Base-by-base conservation (phyloP, 2,888 invertebrate genomes). In the Physocephala rufipes region DNA sequence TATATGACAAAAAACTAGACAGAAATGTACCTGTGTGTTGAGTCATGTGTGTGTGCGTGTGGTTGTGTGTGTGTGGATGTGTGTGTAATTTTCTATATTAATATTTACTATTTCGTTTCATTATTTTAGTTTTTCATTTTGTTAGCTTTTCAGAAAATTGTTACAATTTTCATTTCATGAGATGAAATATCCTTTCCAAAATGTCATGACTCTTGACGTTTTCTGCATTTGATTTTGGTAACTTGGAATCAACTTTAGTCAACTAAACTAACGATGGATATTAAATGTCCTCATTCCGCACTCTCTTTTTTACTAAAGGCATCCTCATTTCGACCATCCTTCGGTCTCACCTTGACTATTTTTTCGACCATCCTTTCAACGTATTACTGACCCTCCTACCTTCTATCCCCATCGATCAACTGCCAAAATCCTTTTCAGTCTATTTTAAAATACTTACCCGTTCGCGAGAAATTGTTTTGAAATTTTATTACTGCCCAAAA, bases 401-500 rank as follows among this genome's bases (percentile, higher is more conserved):
- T n/a, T 19, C 15, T n/a, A 3, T 19, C n/a, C 19, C 9, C 49
- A 49, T 3, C 49, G 3, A 49, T 19, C 49, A 4, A 15, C 49
- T n/a, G n/a, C n/a, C n/a, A n/a, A n/a, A n/a, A 49, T 49, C 49
- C 19, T n/a, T n/a, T 49, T 49, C 49, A 16, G 5, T 19, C 61
- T n/a, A n/a, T 15, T 61, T 21, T 21, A 30, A 2, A 16, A 16
- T 30, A 4, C n/a, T 24, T 64, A 16, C 16, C 47, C 36, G 51
- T 51, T 15, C n/a, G 58, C 59, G 43, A 28, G 67, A n/a, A 55
- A 67, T 58, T 67, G 47, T 67, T 67, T 67, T 47, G 24, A 43
- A 67, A 45, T 67, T 67, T 58, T 67, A 67, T 55, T 67, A 26
- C 47, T 13, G 49, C 43, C 43, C 24, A 3, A 47, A 43, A 26